Conservation (phyloP, 2,888 invertebrate genomes). For the Agrochola lota region DNA sequence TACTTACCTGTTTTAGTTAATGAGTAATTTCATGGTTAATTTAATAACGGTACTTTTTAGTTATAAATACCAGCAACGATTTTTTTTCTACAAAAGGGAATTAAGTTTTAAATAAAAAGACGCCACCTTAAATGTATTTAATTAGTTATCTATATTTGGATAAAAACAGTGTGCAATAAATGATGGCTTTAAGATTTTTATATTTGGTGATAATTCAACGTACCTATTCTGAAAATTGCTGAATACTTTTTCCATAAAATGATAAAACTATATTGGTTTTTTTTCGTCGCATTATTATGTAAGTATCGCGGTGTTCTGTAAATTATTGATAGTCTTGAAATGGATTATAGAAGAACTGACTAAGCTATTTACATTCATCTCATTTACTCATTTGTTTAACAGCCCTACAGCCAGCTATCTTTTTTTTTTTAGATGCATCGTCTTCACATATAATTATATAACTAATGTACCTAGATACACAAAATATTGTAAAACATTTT, state of each 20-base stretch:
- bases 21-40: constrained; percentile 13
- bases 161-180: not conserved
- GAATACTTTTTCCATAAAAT: not conserved
- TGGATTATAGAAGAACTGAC: too few relatives aligned
- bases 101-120: not conserved
- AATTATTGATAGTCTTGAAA: too few relatives aligned
- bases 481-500: too few relatives aligned
- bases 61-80: not conserved
- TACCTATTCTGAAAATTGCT: not conserved
- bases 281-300: not conserved
- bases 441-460: too few relatives aligned
- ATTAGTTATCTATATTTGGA: not conserved
- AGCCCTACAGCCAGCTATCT: too few relatives aligned
- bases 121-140: not conserved
- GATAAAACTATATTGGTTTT: not conserved
- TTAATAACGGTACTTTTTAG: not conserved
- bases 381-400: too few relatives aligned
- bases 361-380: too few relatives aligned
- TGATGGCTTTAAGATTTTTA: not conserved
- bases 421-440: too few relatives aligned
- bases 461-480: too few relatives aligned
- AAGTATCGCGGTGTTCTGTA: constrained; percentile 1
- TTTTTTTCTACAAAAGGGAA: not conserved
- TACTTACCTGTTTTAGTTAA: not conserved
- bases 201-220: not conserved